Evolutionary conservation across 1,140 invertebrate genomes (phyloP).

Genomic region (Luehdorfia chinensis): DNA sequence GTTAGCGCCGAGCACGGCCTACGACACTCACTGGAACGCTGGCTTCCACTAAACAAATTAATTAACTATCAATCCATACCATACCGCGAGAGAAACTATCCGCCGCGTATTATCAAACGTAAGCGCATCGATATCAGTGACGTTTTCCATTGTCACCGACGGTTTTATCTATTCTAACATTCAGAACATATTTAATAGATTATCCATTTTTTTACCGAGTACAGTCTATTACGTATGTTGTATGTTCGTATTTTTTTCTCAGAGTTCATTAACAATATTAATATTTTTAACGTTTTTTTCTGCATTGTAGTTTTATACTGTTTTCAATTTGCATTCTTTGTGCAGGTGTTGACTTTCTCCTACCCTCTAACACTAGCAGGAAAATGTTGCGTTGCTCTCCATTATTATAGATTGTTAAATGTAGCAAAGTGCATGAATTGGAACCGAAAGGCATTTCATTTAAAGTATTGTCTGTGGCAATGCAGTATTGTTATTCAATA

Average conservation of each 20-base stretch:
- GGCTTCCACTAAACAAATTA: conserved; percentile 64
- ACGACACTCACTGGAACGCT: conserved; percentile 51
- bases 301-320: conserved; percentile 72
- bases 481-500: conserved; percentile 27
- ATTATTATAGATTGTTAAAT: conserved; percentile 47
- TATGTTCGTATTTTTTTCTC: conserved; percentile 38
- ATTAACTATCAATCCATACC: conserved; percentile 55
- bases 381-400: conserved; percentile 73
- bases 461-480: conserved; percentile 43
- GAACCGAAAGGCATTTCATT: conserved; percentile 45
- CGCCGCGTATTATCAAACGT: conserved; percentile 13
- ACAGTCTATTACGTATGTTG: conserved; percentile 44
- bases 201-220: conserved; percentile 19
- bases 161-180: conserved; percentile 38
- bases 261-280: conserved; percentile 62
- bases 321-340: conserved; percentile 71
- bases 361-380: conserved; percentile 73
- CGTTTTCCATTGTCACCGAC: conserved; percentile 50
- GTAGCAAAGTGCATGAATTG: conserved; percentile 57
- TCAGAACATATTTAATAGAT: conserved; percentile 37
- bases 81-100: conserved; percentile 16
- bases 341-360: conserved; percentile 72
- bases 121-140: conserved; percentile 44
- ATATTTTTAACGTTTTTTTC: conserved; percentile 56
- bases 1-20: conserved; percentile 45